These are phyloP conservation scores for Phainopepla nitens DNA, from an alignment of 2,113 vertebrate species.

Conservation along the genomic window DNA sequence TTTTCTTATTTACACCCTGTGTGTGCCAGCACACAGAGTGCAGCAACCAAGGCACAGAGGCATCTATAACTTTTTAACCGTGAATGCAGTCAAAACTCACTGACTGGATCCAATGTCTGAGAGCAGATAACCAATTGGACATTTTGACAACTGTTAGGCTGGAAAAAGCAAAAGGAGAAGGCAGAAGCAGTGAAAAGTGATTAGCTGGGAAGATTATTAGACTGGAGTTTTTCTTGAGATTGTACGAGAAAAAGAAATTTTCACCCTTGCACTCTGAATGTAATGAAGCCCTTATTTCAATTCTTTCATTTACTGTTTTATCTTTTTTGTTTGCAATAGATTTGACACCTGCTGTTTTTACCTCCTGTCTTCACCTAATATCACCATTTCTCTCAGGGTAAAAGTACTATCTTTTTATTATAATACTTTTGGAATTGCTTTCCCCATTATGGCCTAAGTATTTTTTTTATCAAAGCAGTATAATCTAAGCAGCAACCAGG, in stretches of 20 bases:
- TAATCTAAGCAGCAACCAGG: background rate
- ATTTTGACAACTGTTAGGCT: background rate
- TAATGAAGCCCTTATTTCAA: slow-evolving; percentile 23
- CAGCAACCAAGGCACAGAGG: background rate
- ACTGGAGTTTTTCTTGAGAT: background rate
- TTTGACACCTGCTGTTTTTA: slow-evolving; percentile 44
- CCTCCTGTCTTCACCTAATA: background rate
- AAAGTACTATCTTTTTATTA: slow-evolving; percentile 21
- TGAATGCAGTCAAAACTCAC: background rate
- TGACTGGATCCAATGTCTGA: background rate
- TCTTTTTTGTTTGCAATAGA: slow-evolving; percentile 13
- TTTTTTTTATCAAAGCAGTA: slow-evolving; percentile 16
- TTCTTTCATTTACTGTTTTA: slow-evolving; percentile 12
- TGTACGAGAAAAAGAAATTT: background rate
- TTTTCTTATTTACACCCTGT: background rate
- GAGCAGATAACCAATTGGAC: background rate
- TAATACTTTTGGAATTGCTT: slow-evolving; percentile 37
- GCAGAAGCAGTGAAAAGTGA: background rate
- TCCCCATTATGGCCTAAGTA: background rate
- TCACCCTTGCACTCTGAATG: background rate
- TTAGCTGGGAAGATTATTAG: slow-evolving; percentile 1
- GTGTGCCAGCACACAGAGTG: background rate
- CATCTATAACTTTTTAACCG: background rate
- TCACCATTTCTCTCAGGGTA: background rate
- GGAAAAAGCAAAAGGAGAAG: background rate